Evolutionary conservation across 2,797 vertebrate genomes (phyloP), one percentile per base, ranked within the genome.

Genomic region (Gorsachius magnificus): DNA sequence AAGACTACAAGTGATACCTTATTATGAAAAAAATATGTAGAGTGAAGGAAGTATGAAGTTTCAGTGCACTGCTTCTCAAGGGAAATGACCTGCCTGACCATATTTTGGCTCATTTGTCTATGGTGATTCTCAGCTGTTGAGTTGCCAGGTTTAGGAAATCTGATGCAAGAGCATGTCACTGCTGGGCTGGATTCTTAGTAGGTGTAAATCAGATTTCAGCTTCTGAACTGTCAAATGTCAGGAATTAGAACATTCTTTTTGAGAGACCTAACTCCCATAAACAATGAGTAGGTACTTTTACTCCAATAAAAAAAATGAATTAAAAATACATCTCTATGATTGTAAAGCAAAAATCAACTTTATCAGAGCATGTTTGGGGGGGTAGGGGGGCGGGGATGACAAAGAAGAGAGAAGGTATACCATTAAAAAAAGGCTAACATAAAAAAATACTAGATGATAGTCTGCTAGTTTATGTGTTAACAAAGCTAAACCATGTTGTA

Each of bases 301-400:
- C 43, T 38, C 53, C 50, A 61, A 45, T 33, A 51, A 69, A 86
- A n/a, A 1, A 69, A 46, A 36, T 12, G 1, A 38, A 60, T 56
- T 72, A 13, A 65, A 70, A 87, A 26, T 3, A 13, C 1, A 25
- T 64, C 7, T 56, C 81, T 78, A 31, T 46, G 2, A 58, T 43
- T 43, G 25, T 18, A 69, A 87, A 60, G 9, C 16, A 65, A 75
- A 83, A 94, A 45, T 21, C 1, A 51, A 43, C 8, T 36, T 31
- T 17, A 51, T 2, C 6, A 48, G 15, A 56, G 63, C 6, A 36
- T 0, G 0, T 16, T 26, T 21, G 12, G 9, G 12, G 26, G 9
- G 3, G n/a, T 4, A 9, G 10, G 3, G 9, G 6, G 9, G 19
- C 3, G 20, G 46, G 20, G 46, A 43, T 43, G 41, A 43, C 41